A percentile compares a stretch with the other conserved stretches of the same genome.
Conservation (phyloP, 1,140 invertebrate species). For the Drosophila arizonae region DNA sequence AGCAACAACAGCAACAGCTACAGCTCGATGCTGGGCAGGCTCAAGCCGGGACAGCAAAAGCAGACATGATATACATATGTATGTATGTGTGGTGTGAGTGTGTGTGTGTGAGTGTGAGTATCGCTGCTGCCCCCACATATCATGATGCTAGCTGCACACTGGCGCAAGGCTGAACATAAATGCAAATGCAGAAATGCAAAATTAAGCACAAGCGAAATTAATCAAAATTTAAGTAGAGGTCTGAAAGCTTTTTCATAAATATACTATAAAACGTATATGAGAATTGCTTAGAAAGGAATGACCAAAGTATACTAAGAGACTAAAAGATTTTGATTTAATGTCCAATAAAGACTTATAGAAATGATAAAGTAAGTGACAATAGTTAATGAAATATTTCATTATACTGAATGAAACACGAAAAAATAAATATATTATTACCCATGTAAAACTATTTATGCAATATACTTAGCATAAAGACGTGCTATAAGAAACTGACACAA, state of each 20-base stretch:
- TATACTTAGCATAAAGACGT: no score
- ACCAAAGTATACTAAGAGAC: no score
- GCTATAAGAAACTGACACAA: no score
- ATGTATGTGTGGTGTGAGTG: constrained; percentile 2
- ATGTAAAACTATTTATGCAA: not conserved
- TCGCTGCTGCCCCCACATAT: constrained; percentile 56
- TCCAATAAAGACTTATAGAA: no score
- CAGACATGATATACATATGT: constrained; percentile 46
- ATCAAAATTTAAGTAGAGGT: no score
- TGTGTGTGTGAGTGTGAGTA: not conserved
- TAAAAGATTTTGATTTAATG: no score
- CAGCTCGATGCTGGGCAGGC: constrained; percentile 57
- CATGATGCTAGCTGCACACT: constrained; percentile 55
- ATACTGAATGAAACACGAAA: not conserved
- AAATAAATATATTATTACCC: not conserved
- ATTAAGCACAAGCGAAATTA: not conserved
- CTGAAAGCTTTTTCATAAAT: no score
- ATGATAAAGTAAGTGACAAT: not conserved
- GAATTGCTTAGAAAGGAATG: no score
- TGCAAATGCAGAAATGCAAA: not conserved
- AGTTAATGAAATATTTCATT: not conserved
- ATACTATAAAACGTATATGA: no score
- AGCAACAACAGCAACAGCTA: constrained; percentile 40
- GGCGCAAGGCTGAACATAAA: constrained; percentile 1
- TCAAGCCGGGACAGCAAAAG: constrained; percentile 27